A percentile compares a stretch with the other conserved stretches of the same genome.
These are phyloP conservation scores for Psittacula derbiana DNA, from an alignment of 2,797 vertebrate species.

Conservation along the genomic window DNA sequence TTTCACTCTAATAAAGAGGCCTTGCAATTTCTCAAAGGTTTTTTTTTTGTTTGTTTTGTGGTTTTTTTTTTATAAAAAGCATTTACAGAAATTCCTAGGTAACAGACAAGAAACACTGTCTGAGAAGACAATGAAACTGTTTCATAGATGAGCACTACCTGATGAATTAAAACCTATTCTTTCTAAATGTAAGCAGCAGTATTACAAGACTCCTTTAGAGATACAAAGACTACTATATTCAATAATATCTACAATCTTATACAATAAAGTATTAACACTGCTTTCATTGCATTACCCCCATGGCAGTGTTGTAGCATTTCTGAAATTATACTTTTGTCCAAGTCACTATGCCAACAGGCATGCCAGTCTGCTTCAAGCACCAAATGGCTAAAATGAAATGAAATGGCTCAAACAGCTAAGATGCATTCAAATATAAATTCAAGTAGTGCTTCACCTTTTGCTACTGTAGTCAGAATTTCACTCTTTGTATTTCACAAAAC, in stretches of 20 bases:
- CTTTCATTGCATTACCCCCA: background rate
- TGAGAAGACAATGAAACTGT: background rate
- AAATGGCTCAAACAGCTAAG: background rate
- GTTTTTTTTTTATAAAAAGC: background rate
- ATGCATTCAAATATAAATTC: background rate
- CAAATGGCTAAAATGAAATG: background rate
- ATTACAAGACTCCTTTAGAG: background rate
- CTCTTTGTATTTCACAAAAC: background rate
- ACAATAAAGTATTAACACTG: background rate
- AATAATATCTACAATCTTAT: background rate
- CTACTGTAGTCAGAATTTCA: background rate
- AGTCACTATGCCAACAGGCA: background rate
- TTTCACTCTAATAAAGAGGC: background rate
- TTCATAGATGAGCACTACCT: background rate
- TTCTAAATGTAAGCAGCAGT: background rate
- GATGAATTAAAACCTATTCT: background rate
- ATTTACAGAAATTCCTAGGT: background rate
- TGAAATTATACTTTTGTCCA: constrained; percentile 4
- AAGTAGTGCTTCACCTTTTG: background rate
- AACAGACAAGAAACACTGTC: background rate
- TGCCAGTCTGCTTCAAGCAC: background rate
- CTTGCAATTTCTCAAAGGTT: background rate
- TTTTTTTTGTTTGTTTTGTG: too few relatives aligned
- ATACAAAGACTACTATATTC: background rate
- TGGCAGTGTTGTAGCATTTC: background rate